A percentile compares a stretch with the other conserved stretches of the same genome.
Conservation (phyloP, 1,140 invertebrate species). For the Lepidostoma basale region DNA sequence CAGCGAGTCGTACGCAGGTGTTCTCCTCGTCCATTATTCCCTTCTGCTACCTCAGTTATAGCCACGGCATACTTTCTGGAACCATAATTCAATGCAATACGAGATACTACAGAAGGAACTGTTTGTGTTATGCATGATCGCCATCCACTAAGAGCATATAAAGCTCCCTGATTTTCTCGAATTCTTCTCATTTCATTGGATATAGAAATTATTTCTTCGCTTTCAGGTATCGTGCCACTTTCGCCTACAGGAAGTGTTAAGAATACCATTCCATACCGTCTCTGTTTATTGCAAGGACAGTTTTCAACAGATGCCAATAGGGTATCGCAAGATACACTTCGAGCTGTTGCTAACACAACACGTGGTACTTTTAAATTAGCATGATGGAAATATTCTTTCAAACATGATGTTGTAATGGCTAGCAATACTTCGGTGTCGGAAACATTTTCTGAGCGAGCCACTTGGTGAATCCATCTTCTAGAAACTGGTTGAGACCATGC, state of each 20-base stretch:
- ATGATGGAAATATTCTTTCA: conserved; percentile 68
- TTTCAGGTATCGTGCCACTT: conserved; percentile 52
- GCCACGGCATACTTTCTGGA: conserved; percentile 74
- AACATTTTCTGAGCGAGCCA: conserved; percentile 66
- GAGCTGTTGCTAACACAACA: conserved; percentile 63
- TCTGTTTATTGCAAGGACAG: conserved; percentile 56
- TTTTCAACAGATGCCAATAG: conserved; percentile 60
- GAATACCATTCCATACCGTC: conserved; percentile 64
- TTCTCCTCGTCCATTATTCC: conserved; percentile 51
- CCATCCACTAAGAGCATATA: conserved; percentile 71
- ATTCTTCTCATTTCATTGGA: conserved; percentile 65
- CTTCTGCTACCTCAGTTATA: conserved; percentile 71
- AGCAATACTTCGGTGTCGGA: conserved; percentile 73
- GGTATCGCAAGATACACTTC: conserved; percentile 57
- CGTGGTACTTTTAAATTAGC: conserved; percentile 60
- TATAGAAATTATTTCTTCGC: conserved; percentile 57
- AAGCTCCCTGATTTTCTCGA: conserved; percentile 66
- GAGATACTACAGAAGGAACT: conserved; percentile 70
- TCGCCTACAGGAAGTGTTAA: conserved; percentile 63
- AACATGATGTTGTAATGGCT: conserved; percentile 65
- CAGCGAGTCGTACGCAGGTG: conserved; percentile 60
- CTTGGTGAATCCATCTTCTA: conserved; percentile 57
- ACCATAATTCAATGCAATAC: conserved; percentile 72
- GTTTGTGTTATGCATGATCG: conserved; percentile 72
- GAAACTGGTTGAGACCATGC: conserved; percentile 74